Conservation (phyloP, 2,797 vertebrate species). For the Apogon talboti region DNA sequence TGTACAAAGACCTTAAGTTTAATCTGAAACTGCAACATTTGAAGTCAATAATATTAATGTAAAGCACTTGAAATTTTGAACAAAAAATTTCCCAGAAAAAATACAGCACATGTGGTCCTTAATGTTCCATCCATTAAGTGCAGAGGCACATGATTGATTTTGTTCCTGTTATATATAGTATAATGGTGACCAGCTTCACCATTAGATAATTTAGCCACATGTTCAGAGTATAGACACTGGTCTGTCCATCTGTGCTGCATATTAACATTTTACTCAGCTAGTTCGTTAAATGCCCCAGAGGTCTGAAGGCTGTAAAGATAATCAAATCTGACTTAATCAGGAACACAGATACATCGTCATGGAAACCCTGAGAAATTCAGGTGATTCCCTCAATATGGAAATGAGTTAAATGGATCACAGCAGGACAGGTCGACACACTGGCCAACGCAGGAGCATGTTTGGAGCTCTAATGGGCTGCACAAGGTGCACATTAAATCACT, state of each 20-base stretch:
- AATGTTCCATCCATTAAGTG: too few species aligned
- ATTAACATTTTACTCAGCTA: conserved; percentile 28
- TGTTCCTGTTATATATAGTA: too few species aligned
- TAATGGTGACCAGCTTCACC: too few species aligned
- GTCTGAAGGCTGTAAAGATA: conserved; percentile 53
- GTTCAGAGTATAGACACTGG: background rate
- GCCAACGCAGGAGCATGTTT: conserved; percentile 18
- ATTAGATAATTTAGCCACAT: background rate
- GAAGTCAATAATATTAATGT: too few species aligned
- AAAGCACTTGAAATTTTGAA: too few species aligned
- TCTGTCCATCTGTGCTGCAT: background rate
- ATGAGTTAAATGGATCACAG: conserved; percentile 57
- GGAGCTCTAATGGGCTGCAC: conserved; percentile 37
- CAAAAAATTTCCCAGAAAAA: too few species aligned
- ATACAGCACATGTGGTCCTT: too few species aligned
- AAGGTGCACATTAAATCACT: conserved; percentile 38
- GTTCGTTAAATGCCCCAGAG: conserved; percentile 47
- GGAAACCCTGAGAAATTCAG: conserved; percentile 58
- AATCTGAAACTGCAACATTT: too few species aligned
- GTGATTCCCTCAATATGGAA: conserved; percentile 45
- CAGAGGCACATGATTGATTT: too few species aligned
- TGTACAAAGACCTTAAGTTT: too few species aligned
- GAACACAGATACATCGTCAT: conserved; percentile 62
- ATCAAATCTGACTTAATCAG: conserved; percentile 62
- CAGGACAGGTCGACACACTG: conserved; percentile 10